Base-by-base conservation (phyloP, 2,113 vertebrate genomes). In the Sceloporus undulatus region DNA sequence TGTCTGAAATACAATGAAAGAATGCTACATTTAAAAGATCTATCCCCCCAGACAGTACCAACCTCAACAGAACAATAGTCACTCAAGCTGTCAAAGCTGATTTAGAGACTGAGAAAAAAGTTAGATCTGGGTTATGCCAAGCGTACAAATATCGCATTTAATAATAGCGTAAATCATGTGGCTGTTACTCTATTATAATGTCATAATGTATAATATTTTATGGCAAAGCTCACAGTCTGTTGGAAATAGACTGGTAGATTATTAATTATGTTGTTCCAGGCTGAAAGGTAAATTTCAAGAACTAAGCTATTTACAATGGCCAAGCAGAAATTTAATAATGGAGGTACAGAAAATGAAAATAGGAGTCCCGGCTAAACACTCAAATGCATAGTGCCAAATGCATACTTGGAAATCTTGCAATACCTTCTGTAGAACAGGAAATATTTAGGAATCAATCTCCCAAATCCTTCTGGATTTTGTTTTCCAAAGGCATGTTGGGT, bases 281-380 rank as follows among this genome's bases (percentile, higher is more conserved):
- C 62, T n/a, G 40, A 78, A 78, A 78, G 74, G 59, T 34, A 59
- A 27, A 76, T 85, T 85, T 85, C 71, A 76, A 34, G 25, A 76
- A 56, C 70, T 73, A 73, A 83, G 52, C 48, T 29, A 59, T 76
- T 76, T 62, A 25, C 25, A 85, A 59, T 8, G 14, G 4, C 76
- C 25, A 40, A 42, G 23, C 54, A 65, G 25, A 21, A 9, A 42
- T 1, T 1, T n/a, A 19, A n/a, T 10, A 48, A 48, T 3, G 74
- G 18, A 10, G 62, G 56, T 38, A n/a, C 9, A n/a, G 25, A 42
- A 42, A 62, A 62, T 62, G 18, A 62, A 62, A 62, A 62, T 27
- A 83, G 56, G 29, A 70, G n/a, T 3, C 23, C 65, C 25, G 29
- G 25, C 5, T 42, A 38, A 29, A n/a, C 27, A 54, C 19, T 13